phyloP scores from a whole-genome alignment of 2,797 vertebrate genomes.

The Cyclura pinguis region DNA sequence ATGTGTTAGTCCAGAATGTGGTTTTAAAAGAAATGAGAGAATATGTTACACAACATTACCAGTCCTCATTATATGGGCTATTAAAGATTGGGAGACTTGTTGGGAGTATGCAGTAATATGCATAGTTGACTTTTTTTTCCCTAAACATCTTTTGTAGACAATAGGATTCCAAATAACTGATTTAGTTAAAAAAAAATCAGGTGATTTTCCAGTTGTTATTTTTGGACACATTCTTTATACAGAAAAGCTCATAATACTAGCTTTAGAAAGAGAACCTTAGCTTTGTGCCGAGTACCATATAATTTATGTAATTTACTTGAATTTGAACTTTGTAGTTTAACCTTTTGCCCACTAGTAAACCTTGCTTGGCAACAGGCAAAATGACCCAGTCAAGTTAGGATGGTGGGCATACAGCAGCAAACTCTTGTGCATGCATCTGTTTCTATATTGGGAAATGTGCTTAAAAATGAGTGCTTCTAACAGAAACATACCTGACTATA shows the following conservation, averaged over 20 bases:
- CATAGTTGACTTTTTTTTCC: not conserved
- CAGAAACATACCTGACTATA: not conserved
- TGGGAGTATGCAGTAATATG: not conserved
- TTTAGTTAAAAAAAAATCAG: conserved; percentile 42
- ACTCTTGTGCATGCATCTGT: not conserved
- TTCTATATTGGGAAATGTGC: not conserved
- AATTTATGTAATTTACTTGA: conserved; percentile 39
- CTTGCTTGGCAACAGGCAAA: conserved; percentile 11
- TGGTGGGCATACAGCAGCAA: not conserved
- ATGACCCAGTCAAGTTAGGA: not conserved
- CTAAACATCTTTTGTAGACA: not conserved
- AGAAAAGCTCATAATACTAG: conserved; percentile 30
- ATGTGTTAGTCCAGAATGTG: not conserved
- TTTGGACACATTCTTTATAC: conserved; percentile 43
- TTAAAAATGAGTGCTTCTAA: not conserved
- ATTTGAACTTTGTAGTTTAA: not conserved
- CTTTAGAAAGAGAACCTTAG: conserved; percentile 12
- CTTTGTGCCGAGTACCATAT: conserved; percentile 38
- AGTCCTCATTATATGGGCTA: conserved; percentile 11
- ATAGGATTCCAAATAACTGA: conserved; percentile 44
- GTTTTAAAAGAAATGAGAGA: not conserved
- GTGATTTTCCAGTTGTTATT: conserved; percentile 47
- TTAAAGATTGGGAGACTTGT: not conserved
- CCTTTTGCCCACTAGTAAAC: not conserved
- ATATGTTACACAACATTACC: conserved; percentile 15